A percentile compares a stretch with the other conserved stretches of the same genome.
Conservation (phyloP, 2,113 vertebrate species). For the Dryoscopus gambensis region DNA sequence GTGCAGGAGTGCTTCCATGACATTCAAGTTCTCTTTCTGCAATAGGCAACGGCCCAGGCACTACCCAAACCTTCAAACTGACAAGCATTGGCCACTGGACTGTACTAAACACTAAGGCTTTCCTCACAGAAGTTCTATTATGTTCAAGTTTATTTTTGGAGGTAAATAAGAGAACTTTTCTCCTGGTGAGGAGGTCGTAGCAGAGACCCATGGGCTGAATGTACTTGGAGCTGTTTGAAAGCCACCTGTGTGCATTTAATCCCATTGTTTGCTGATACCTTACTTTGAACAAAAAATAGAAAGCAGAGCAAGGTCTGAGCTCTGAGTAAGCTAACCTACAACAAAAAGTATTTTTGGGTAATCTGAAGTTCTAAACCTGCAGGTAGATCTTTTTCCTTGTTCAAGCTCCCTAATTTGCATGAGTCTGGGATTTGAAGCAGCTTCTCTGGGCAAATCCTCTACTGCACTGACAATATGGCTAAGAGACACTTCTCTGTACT, state of each 20-base stretch:
- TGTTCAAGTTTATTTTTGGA: neutral
- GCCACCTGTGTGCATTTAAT: neutral
- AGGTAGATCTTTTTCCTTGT: neutral
- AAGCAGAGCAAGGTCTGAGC: neutral
- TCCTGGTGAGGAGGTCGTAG: neutral
- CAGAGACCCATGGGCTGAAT: neutral
- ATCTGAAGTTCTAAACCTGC: neutral
- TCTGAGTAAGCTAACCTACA: neutral
- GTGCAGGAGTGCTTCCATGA: neutral
- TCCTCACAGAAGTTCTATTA: rapidly evolving
- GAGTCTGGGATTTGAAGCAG: neutral
- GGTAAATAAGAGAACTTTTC: neutral
- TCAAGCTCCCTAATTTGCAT: neutral
- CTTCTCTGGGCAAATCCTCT: neutral
- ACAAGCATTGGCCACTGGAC: neutral
- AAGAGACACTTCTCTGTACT: neutral
- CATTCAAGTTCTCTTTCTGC: neutral
- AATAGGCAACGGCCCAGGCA: neutral
- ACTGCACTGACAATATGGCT: neutral
- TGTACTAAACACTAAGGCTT: neutral
- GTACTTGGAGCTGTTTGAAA: neutral
- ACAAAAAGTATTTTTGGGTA: neutral
- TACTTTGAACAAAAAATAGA: neutral
- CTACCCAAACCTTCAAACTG: neutral
- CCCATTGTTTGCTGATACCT: neutral